These are phyloP conservation scores for Prolemur simus DNA, from an alignment of 2,113 vertebrate genomes.

Conservation along the genomic window DNA sequence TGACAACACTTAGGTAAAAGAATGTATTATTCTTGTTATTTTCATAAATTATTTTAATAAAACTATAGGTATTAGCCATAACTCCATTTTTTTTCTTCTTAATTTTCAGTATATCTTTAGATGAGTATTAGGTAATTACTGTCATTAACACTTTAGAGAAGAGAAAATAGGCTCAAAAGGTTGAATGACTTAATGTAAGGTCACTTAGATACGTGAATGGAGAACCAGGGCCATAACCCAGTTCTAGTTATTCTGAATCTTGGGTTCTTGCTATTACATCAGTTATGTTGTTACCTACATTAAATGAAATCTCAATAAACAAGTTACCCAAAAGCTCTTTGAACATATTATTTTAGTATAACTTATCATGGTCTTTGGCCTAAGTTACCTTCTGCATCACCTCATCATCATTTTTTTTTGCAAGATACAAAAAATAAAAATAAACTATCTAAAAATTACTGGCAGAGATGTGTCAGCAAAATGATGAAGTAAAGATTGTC, in stretches of 20 bases:
- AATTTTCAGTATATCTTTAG: background rate
- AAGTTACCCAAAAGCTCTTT: background rate
- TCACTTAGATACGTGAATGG: background rate
- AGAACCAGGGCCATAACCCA: accelerated
- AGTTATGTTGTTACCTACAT: background rate
- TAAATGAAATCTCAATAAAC: background rate
- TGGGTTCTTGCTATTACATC: background rate
- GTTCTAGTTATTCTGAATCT: background rate
- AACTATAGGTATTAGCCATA: background rate
- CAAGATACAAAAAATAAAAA: background rate
- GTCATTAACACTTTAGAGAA: background rate
- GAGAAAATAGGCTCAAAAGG: background rate
- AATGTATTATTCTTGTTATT: background rate
- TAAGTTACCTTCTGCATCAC: background rate
- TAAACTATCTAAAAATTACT: background rate
- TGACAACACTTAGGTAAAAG: background rate
- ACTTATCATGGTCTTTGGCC: background rate
- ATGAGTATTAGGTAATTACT: background rate
- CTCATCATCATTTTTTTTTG: background rate
- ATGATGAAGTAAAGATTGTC: background rate
- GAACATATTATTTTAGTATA: background rate
- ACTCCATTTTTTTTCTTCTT: background rate
- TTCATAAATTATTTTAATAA: background rate
- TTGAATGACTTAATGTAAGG: background rate
- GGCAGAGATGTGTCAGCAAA: background rate